Evolutionary conservation across 1,140 invertebrate species (phyloP).

Genomic region (Magallana ariakensis): DNA sequence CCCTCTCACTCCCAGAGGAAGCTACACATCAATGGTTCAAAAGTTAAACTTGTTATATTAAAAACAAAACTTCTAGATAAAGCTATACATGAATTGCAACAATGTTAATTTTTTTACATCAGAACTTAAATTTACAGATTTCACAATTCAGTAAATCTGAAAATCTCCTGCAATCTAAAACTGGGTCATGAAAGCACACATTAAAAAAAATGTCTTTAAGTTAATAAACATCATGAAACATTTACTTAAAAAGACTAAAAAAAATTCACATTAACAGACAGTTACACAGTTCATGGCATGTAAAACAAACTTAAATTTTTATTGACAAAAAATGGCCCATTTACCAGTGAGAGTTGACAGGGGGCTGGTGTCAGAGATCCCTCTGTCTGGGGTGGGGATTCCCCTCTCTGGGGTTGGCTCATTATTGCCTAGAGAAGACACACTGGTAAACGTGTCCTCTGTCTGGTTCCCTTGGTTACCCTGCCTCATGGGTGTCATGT

Average conservation of each 20-base stretch:
- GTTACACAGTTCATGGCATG: background rate
- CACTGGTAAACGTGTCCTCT: constrained; percentile 83
- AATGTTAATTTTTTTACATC: too few relatives aligned
- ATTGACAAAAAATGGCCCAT: background rate
- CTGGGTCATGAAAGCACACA: too few relatives aligned
- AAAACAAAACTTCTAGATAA: too few relatives aligned
- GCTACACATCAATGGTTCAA: constrained; percentile 73
- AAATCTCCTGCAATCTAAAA: too few relatives aligned
- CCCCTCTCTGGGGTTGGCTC: constrained; percentile 83
- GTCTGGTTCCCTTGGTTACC: constrained; percentile 73
- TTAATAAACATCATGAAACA: background rate
- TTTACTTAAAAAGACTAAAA: background rate
- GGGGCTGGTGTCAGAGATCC: constrained; percentile 91
- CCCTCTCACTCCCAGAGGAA: constrained; percentile 81
- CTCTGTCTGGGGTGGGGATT: constrained; percentile 82
- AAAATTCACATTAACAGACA: background rate
- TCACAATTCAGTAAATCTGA: too few relatives aligned
- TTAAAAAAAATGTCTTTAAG: background rate
- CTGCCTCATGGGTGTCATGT: constrained; percentile 58
- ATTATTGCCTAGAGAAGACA: constrained; percentile 85
- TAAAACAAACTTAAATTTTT: background rate
- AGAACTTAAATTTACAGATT: too few relatives aligned
- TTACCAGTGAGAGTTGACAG: constrained; percentile 90
- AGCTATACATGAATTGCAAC: too few relatives aligned
- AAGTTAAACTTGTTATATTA: background rate